phyloP scores from a whole-genome alignment of 2,888 invertebrate species.

The Molorchus minor region DNA sequence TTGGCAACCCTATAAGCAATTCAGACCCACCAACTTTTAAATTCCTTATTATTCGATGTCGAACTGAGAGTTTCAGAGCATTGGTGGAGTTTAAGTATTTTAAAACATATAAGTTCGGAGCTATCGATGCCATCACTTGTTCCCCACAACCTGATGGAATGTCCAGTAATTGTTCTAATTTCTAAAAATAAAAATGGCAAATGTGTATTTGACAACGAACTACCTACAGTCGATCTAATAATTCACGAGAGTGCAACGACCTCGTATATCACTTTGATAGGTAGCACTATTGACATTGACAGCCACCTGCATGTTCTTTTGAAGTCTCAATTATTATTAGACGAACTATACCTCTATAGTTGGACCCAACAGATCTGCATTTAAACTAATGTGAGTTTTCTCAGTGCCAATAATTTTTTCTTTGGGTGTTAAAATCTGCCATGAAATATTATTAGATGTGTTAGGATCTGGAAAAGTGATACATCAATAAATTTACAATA shows the following conservation, averaged over 20 bases:
- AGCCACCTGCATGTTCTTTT: too few species aligned
- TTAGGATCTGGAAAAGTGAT: constrained; percentile 25
- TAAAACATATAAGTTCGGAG: constrained; percentile 77
- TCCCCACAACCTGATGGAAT: constrained; percentile 84
- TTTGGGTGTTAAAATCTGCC: constrained; percentile 65
- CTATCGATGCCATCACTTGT: constrained; percentile 81
- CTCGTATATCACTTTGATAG: too few species aligned
- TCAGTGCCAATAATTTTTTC: constrained; percentile 72
- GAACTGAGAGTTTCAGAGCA: constrained; percentile 66
- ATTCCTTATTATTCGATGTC: constrained; percentile 65
- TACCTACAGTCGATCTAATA: too few species aligned
- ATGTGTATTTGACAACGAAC: too few species aligned
- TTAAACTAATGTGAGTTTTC: constrained; percentile 69
- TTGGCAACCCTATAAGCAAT: too few species aligned
- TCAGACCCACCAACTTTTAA: constrained; percentile 66
- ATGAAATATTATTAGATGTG: constrained; percentile 51
- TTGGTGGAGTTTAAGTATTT: constrained; percentile 68
- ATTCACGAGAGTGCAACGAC: too few species aligned
- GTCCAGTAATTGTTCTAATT: constrained; percentile 72
- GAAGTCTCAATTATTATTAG: too few species aligned
- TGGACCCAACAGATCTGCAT: constrained; percentile 73
- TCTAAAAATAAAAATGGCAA: constrained; percentile 64
- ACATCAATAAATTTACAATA: too few species aligned
- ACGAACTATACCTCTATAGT: constrained; percentile 62
- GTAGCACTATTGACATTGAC: too few species aligned